phyloP scores from a whole-genome alignment of 1,140 invertebrate genomes.

The Lucilia sericata region DNA sequence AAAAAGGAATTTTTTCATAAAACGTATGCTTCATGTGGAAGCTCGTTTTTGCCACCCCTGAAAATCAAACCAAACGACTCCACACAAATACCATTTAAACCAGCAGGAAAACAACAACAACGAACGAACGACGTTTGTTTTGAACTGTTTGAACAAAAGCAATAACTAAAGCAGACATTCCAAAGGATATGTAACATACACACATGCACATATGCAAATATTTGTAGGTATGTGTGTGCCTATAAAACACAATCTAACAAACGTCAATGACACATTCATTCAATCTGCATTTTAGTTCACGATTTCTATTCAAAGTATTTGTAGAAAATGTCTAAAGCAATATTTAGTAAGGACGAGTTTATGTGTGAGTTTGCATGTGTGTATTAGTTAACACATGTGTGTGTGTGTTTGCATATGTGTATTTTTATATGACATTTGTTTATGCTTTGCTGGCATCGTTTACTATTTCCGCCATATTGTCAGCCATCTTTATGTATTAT shows the following conservation, averaged over 20 bases:
- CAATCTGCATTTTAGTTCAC: constrained; percentile 7
- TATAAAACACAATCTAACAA: background rate
- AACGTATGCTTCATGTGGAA: background rate
- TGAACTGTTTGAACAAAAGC: background rate
- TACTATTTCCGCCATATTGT: constrained; percentile 41
- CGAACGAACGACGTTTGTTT: background rate
- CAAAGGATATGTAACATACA: background rate
- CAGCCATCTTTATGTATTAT: constrained; percentile 37
- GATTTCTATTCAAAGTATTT: background rate
- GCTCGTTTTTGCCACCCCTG: background rate
- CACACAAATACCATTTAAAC: background rate
- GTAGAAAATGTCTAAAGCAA: background rate
- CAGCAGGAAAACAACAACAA: background rate
- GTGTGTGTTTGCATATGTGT: background rate
- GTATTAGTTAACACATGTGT: background rate
- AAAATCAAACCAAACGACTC: too few species aligned
- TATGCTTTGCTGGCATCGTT: constrained; percentile 40
- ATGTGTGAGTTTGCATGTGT: background rate
- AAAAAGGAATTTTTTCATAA: constrained; percentile 4
- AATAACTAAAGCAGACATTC: background rate
- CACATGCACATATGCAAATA: background rate
- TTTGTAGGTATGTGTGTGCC: background rate
- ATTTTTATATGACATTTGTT: constrained; percentile 26
- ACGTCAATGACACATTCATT: constrained; percentile 36
- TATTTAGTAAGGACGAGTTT: background rate